These are phyloP conservation scores for Sphenopsis melanotis DNA, from an alignment of 2,797 vertebrate species.

Conservation along the genomic window DNA sequence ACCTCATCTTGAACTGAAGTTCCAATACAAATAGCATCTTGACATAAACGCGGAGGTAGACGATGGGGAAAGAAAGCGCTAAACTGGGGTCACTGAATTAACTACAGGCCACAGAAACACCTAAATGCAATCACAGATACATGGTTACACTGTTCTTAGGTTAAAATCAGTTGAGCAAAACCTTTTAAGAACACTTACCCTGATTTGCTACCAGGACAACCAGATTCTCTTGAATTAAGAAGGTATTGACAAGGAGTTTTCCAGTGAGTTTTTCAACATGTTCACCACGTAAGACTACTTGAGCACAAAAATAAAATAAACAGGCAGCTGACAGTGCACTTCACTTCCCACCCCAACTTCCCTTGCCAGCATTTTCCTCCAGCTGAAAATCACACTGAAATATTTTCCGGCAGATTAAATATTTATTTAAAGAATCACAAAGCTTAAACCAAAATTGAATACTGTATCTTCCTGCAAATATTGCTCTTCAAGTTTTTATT, in stretches of 20 bases:
- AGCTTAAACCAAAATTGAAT: neutral
- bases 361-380: neutral
- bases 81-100: too few relatives aligned
- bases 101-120: neutral
- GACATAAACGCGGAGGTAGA: neutral
- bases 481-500: neutral
- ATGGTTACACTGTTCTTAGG: rapidly evolving
- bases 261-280: neutral
- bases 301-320: neutral
- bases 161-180: neutral
- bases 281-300: neutral
- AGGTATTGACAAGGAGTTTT: neutral
- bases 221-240: neutral
- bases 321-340: neutral
- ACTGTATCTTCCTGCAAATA: neutral
- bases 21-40: neutral
- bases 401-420: neutral
- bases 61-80: neutral
- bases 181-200: neutral
- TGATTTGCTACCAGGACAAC: neutral
- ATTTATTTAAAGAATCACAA: neutral
- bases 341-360: neutral
- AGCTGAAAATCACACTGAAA: neutral
- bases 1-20: neutral
- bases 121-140: neutral